Evolutionary conservation across 2,888 invertebrate genomes (phyloP).

Genomic region (Uloborus plumipes): DNA sequence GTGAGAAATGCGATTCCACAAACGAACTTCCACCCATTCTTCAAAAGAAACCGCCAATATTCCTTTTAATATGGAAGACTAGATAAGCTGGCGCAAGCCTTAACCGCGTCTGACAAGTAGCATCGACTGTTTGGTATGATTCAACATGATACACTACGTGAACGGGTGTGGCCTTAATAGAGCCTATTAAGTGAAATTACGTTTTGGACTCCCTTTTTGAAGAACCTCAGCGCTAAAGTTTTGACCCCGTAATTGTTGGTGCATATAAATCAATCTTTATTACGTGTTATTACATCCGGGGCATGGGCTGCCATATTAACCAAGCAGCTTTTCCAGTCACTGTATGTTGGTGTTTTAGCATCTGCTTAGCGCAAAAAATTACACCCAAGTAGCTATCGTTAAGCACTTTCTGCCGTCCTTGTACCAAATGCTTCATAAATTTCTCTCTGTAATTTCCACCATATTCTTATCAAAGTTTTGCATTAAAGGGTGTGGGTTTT

Average conservation of each 20-base stretch:
- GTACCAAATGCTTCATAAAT: too few species aligned
- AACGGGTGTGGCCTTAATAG: slow-evolving; percentile 57
- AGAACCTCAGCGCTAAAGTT: slow-evolving; percentile 39
- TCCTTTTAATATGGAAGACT: slow-evolving; percentile 24
- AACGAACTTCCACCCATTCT: slow-evolving; percentile 34
- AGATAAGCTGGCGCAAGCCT: slow-evolving; percentile 14
- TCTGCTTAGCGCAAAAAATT: slow-evolving; percentile 47
- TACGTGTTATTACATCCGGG: slow-evolving; percentile 55
- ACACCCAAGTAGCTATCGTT: slow-evolving; percentile 4
- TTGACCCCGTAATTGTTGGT: slow-evolving; percentile 50
- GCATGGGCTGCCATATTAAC: slow-evolving; percentile 51
- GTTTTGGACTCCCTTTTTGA: slow-evolving; percentile 30
- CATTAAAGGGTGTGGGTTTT: too few species aligned
- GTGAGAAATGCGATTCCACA: slow-evolving; percentile 10
- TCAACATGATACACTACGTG: slow-evolving; percentile 37
- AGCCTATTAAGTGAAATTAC: slow-evolving; percentile 61
- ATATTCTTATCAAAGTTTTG: too few species aligned
- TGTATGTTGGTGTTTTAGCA: slow-evolving; percentile 39
- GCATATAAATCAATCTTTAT: slow-evolving; percentile 63
- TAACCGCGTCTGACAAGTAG: slow-evolving; percentile 43
- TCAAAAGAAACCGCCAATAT: slow-evolving; percentile 45
- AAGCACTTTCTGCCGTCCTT: not conserved
- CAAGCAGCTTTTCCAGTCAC: slow-evolving; percentile 4
- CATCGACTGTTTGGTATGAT: slow-evolving; percentile 46
- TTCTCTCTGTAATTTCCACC: too few species aligned